Conservation (phyloP, 2,113 vertebrate species). For the Paradoxurus hermaphroditus region DNA sequence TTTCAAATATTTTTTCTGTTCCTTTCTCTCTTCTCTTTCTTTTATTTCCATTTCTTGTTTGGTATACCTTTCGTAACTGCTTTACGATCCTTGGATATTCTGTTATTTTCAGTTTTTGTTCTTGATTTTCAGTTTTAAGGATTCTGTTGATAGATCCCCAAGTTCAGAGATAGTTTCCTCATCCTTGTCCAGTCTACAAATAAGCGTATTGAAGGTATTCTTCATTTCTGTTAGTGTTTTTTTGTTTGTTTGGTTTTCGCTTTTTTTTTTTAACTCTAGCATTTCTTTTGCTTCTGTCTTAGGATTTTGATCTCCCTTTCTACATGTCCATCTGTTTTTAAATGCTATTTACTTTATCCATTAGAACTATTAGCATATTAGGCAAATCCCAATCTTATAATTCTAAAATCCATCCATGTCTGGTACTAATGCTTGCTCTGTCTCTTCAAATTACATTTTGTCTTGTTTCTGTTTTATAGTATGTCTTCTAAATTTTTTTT, state of each 20-base stretch:
- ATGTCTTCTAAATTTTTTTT: neutral
- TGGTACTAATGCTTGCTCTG: neutral
- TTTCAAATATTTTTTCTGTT: neutral
- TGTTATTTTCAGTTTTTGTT: neutral
- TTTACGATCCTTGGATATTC: neutral
- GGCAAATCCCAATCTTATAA: neutral
- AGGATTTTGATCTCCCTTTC: neutral
- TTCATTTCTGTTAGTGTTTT: neutral
- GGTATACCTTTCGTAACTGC: neutral
- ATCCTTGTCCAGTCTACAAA: neutral
- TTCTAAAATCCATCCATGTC: neutral
- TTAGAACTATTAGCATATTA: neutral
- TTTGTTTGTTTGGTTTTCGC: neutral
- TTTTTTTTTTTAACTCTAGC: neutral
- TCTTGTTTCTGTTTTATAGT: neutral
- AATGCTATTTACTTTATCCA: neutral
- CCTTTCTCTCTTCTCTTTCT: neutral
- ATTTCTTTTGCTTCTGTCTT: neutral
- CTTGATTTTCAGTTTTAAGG: neutral
- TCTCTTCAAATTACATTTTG: neutral
- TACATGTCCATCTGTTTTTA: neutral
- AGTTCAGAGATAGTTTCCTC: neutral
- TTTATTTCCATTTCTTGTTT: neutral
- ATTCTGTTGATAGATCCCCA: neutral
- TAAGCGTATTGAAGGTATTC: neutral